Evolutionary conservation across 2,113 vertebrate genomes (phyloP), one percentile per base, ranked within the genome.

Genomic region (Alethe diademata): DNA sequence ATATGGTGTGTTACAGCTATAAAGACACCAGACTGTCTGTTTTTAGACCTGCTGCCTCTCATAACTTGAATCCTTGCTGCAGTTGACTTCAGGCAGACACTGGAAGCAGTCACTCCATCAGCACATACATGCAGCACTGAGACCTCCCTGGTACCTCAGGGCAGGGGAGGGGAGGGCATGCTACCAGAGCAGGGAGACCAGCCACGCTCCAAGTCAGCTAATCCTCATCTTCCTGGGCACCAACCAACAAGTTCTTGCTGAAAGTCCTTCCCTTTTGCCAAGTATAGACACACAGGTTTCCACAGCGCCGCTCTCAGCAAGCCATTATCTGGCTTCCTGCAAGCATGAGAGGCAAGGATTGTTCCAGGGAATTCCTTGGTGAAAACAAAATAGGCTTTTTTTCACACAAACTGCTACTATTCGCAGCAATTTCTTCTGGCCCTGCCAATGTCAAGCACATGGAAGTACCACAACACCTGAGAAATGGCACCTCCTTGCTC

Each of bases 51-150:
- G 28, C 62, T 69, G 67, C 36, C 38, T 92, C 62, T 85, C 1
- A 0, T 88, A 90, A 92, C 64, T 58, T 38, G 47, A 70, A 78
- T 58, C 84, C 35, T 83, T 86, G 47, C 51, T 73, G 75, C 47
- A 73, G 67, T 16, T 71, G 86, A 85, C 91, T 53, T 71, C 78
- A 79, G 15, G 20, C 4, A 5, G 31, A 36, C 38, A 47, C 75
- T 80, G n/a, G 50, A 86, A 88, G 58, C 1, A 0, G 56, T 50
- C 28, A 2, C 42, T 51, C 82, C 61, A 53, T 8, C 61, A 95
- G 66, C 58, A 89, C 0, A 0, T 2, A 4, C 31, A 72, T 0
- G 0, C 1, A 4, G 61, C 36, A 19, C 31, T 1, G 19, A 94
- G 83, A 78, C 26, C 47, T 40, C 66, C 38, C 62, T 70, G 38